These are phyloP conservation scores for Brachionus rubens DNA, from an alignment of 1,140 invertebrate species.

Conservation along the genomic window DNA sequence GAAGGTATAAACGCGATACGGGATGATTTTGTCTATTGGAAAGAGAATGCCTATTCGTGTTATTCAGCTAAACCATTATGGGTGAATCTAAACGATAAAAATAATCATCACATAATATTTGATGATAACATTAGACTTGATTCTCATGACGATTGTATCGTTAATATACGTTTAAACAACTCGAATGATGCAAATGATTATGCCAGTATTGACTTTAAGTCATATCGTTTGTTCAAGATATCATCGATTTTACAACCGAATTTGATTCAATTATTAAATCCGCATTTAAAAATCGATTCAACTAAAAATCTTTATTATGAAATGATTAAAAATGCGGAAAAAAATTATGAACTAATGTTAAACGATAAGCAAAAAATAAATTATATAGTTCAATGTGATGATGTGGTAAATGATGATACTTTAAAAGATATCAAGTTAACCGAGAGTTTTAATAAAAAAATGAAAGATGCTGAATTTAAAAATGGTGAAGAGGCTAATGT, in stretches of 20 bases:
- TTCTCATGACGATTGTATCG: slow-evolving; percentile 30
- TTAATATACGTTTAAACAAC: slow-evolving; percentile 1
- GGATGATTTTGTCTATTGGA: slow-evolving; percentile 47
- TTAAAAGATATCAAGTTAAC: background rate
- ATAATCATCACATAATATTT: slow-evolving; percentile 43
- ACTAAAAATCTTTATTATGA: background rate
- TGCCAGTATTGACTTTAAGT: background rate
- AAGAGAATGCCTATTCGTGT: slow-evolving; percentile 36
- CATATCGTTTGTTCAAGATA: slow-evolving; percentile 11
- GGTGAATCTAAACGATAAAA: slow-evolving; percentile 23
- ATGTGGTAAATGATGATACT: too few species aligned
- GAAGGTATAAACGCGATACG: slow-evolving; percentile 43
- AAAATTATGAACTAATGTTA: background rate
- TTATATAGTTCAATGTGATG: too few species aligned
- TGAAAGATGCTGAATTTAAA: background rate
- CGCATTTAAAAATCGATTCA: background rate
- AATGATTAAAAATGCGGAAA: slow-evolving; percentile 27
- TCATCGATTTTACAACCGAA: slow-evolving; percentile 17
- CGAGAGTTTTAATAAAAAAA: background rate
- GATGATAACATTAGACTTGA: slow-evolving; percentile 45
- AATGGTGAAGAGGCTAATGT: background rate
- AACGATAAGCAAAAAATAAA: background rate
- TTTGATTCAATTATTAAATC: slow-evolving; percentile 3
- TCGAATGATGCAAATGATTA: background rate
- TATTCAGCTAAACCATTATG: slow-evolving; percentile 41